A percentile compares a stretch with the other conserved stretches of the same genome.
Evolutionary conservation across 2,797 vertebrate species (phyloP).

Genomic region (Strix occidentalis): DNA sequence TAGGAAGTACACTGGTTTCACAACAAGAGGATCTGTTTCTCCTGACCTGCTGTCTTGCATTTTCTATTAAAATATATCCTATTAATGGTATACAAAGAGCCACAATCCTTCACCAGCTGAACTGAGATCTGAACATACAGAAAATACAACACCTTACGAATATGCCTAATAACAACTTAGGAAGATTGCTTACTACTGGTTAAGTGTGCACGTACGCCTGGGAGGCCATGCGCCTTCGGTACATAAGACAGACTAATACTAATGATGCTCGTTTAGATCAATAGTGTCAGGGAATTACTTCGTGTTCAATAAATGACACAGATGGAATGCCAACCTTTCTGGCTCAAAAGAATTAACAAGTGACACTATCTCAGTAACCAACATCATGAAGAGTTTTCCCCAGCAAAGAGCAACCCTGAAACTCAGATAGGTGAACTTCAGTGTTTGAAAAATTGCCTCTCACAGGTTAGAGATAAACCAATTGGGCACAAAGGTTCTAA

Average conservation of each 20-base stretch:
- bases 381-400: not conserved
- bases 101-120: not conserved
- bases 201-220: rapidly evolving
- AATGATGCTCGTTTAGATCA: not conserved
- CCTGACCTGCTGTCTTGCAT: not conserved
- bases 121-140: not conserved
- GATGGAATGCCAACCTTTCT: not conserved
- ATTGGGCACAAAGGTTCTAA: not conserved
- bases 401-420: not conserved
- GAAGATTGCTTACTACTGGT: not conserved
- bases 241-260: not conserved
- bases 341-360: not conserved
- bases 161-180: not conserved
- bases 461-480: not conserved
- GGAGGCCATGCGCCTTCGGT: rapidly evolving
- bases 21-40: not conserved
- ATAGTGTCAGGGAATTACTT: not conserved
- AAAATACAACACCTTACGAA: not conserved
- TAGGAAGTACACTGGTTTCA: not conserved
- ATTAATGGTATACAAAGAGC: not conserved
- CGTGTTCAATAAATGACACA: not conserved
- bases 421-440: not conserved
- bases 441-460: not conserved
- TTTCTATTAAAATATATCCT: not conserved
- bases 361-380: not conserved